A percentile compares a stretch with the other conserved stretches of the same genome.
Evolutionary conservation across 2,113 vertebrate species (phyloP).

Genomic region (Oryzias curvinotus): DNA sequence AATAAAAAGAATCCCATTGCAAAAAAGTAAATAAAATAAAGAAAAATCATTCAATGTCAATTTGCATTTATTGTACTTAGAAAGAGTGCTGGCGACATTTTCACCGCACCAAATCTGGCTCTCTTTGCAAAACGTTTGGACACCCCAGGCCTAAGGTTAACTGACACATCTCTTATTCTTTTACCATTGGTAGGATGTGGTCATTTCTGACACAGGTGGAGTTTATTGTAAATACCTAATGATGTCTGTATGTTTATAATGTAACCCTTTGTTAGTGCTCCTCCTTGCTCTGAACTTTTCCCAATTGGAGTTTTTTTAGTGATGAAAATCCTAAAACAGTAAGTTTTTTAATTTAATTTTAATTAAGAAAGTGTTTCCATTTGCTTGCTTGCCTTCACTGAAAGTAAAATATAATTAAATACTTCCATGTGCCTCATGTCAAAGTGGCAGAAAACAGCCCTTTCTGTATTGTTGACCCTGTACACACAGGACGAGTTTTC

Average conservation of each 20-base stretch:
- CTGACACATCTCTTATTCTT: too few species aligned
- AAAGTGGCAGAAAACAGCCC: not conserved
- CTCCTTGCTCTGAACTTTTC: conserved; percentile 5
- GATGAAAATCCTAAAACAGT: not conserved
- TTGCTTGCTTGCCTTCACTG: not conserved
- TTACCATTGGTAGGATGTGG: not conserved
- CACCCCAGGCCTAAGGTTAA: too few species aligned
- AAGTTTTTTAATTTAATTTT: not conserved
- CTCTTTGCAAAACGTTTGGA: too few species aligned
- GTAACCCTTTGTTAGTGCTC: conserved; percentile 14
- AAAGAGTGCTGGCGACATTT: too few species aligned
- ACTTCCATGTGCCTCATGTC: conserved; percentile 7
- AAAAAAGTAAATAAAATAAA: too few species aligned
- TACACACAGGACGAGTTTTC: conserved; percentile 37
- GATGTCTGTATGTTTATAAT: conserved; percentile 41
- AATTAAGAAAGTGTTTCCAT: not conserved
- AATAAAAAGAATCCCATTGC: too few species aligned
- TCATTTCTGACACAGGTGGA: conserved; percentile 21
- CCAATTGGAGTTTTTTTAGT: conserved; percentile 22
- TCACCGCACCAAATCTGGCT: too few species aligned
- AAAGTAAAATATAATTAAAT: not conserved
- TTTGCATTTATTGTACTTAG: too few species aligned
- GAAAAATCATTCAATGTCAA: too few species aligned
- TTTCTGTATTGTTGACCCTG: conserved; percentile 30
- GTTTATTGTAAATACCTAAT: conserved; percentile 50